Conservation (phyloP, 2,888 invertebrate genomes). For the Palloptera scutellata region DNA sequence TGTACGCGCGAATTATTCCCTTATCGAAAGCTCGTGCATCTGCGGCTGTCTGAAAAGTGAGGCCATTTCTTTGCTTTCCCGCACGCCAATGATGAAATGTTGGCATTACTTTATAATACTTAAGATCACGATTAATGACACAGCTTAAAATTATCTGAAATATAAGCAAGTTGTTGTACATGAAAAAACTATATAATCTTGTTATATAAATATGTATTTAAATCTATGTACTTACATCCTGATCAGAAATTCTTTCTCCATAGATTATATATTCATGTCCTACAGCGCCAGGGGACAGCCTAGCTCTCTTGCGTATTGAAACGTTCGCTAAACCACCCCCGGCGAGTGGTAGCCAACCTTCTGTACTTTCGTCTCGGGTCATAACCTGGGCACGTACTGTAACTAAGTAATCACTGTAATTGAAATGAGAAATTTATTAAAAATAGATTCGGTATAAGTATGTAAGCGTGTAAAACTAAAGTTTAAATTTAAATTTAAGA, state of each 20-base stretch:
- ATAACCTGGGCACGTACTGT: constrained; percentile 98
- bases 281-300: constrained; percentile 65
- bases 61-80: constrained; percentile 92
- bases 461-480: too few species aligned
- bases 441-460: too few species aligned
- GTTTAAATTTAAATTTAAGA: too few species aligned
- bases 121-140: constrained; percentile 93
- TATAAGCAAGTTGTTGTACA: background rate
- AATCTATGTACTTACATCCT: constrained; percentile 73
- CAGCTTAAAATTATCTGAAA: constrained; percentile 90
- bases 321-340: constrained; percentile 95
- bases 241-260: constrained; percentile 91
- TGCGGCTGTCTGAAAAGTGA: constrained; percentile 95
- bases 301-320: constrained; percentile 82
- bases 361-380: constrained; percentile 96
- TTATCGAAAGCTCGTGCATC: constrained; percentile 94
- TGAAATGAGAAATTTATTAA: constrained; percentile 40
- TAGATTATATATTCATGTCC: constrained; percentile 91
- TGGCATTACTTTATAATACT: constrained; percentile 97
- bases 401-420: constrained; percentile 89
- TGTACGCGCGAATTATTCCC: constrained; percentile 87
- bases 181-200: background rate
- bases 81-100: constrained; percentile 99
- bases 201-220: background rate
- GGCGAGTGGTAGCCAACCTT: constrained; percentile 93